Evolutionary conservation across 2,888 invertebrate species (phyloP).

Genomic region (Eubasilissa splendida): DNA sequence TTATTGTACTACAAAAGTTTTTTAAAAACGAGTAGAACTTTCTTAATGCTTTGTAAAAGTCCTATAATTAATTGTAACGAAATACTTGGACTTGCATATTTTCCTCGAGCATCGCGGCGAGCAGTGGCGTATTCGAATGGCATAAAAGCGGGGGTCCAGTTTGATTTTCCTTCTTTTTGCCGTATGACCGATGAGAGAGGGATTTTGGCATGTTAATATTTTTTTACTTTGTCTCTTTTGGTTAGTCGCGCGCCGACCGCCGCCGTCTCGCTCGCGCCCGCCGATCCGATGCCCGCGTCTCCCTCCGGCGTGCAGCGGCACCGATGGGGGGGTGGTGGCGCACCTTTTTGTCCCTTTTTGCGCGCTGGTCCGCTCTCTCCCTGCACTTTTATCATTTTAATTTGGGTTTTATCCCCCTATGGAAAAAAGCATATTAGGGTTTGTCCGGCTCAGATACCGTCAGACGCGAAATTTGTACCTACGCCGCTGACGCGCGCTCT

Average conservation of each 20-base stretch:
- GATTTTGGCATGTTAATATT: slow-evolving; percentile 56
- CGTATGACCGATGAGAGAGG: slow-evolving; percentile 57
- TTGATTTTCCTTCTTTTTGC: slow-evolving; percentile 55
- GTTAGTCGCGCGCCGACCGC: slow-evolving; percentile 29
- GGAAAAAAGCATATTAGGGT: slow-evolving; percentile 42
- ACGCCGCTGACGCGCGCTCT: slow-evolving; percentile 15
- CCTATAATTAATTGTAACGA: not conserved
- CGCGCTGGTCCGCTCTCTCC: slow-evolving; percentile 27
- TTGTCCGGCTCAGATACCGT: slow-evolving; percentile 19
- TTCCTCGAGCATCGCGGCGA: not conserved
- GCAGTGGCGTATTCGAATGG: slow-evolving; percentile 47
- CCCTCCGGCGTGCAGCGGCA: not conserved
- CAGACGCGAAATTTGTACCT: slow-evolving; percentile 21
- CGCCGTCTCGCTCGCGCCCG: slow-evolving; percentile 28
- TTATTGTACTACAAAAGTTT: no score
- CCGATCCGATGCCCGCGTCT: slow-evolving; percentile 25
- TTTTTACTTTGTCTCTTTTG: slow-evolving; percentile 56
- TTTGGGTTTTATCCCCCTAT: slow-evolving; percentile 50
- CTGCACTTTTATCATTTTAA: slow-evolving; percentile 58
- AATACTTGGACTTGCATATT: not conserved
- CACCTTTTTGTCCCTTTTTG: slow-evolving; percentile 45
- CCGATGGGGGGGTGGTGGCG: not conserved
- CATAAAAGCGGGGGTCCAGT: slow-evolving; percentile 48
- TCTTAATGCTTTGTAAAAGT: no score
- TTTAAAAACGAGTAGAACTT: no score